Base-by-base conservation (phyloP, 2,797 vertebrate genomes). In the Neosalanx taihuensis region DNA sequence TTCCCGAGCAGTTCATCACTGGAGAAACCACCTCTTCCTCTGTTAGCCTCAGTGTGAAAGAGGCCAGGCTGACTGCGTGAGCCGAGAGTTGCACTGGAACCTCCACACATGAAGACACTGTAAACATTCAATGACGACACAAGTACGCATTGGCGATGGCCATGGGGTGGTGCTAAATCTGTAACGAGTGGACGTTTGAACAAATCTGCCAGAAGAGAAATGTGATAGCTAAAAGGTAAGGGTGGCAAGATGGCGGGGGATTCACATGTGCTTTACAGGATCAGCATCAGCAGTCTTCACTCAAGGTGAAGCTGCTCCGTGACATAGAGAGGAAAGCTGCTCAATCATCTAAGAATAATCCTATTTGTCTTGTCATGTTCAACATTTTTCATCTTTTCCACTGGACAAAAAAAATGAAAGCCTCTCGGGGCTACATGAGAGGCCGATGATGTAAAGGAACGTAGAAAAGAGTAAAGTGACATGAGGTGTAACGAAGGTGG, bases 1-100 rank as follows among this genome's bases (percentile, higher is more conserved):
- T 89, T 91, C 87, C 84, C 85, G 86, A 88, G 86, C 83, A 89
- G 86, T 92, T 92, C 85, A 93, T 93, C 90, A 89, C 77, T 75
- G 84, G 78, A 75, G 76, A 88, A 90, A 89, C 83, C 87, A 89
- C 83, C 87, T 85, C 85, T 87, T 84, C 79, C 77, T 78, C 84
- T 80, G 84, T 89, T 85, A 85, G 79, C 82, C 41, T 84, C 75
- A 74, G 78, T 71, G 77, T 79, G 80, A 86, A 75, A 72, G 51
- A 46, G 63, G 20, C 72, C 69, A 69, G 20, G 35, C 69, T 76
- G 73, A 78, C 77, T 77, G 33, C 6, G 53, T 60, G 26, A n/a
- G 41, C 76, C 70, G 67, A 57, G 64, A 65, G 69, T 74, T 60
- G 71, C 64, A 69, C 26, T 72, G 49, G 2, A 79, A 81, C 71